Conservation (phyloP, 2,113 vertebrate species). For the Hassar affinis region DNA sequence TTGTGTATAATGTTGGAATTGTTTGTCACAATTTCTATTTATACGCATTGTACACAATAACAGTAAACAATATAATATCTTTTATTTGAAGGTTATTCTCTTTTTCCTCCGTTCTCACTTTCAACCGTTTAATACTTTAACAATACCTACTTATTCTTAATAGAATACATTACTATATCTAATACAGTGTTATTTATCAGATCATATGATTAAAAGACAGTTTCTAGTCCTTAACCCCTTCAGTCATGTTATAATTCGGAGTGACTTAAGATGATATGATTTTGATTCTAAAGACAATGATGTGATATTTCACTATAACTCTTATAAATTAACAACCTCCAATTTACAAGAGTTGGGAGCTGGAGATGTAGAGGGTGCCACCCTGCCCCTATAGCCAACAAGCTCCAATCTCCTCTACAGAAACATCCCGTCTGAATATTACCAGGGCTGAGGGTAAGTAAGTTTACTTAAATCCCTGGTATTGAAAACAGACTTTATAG, state of each 20-base stretch:
- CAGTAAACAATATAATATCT: background rate
- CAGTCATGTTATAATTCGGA: background rate
- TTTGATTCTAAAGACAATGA: too few species aligned
- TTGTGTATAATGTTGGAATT: background rate
- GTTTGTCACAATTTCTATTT: background rate
- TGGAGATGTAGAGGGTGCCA: too few species aligned
- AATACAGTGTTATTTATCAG: background rate
- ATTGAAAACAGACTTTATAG: too few species aligned
- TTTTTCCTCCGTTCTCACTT: background rate
- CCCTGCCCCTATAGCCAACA: too few species aligned
- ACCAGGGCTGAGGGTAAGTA: too few species aligned
- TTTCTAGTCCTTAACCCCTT: slow-evolving; percentile 13
- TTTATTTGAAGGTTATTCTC: background rate
- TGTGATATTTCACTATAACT: background rate
- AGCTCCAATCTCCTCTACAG: too few species aligned
- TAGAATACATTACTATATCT: background rate
- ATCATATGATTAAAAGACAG: slow-evolving; percentile 18
- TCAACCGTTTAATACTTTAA: background rate
- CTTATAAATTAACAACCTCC: background rate
- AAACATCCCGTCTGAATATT: too few species aligned
- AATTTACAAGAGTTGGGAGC: too few species aligned
- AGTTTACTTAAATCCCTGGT: too few species aligned
- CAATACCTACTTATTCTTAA: background rate
- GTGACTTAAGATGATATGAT: background rate
- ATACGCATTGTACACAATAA: background rate